Base-by-base conservation (phyloP, 37 sponge, comb jelly and placozoan genomes). In the Mnemiopsis leidyi region DNA sequence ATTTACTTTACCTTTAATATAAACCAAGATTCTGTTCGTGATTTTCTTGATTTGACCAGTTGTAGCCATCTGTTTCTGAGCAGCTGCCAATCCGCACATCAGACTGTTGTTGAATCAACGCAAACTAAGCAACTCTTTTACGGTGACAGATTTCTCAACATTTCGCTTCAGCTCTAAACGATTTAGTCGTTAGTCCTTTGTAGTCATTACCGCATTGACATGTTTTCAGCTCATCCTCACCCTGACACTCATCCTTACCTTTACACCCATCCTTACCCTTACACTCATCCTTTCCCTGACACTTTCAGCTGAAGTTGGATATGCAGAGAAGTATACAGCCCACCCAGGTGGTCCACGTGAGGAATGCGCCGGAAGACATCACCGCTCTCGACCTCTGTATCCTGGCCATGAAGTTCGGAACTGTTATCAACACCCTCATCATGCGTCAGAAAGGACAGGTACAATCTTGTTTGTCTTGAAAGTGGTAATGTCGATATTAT, bases 391-490 rank as follows among this genome's bases (percentile, higher is more conserved):
- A 85, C 30, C 90, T 85, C 26, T 85, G 90, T 39, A 85, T 85
- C 23, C 24, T 85, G 29, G 90, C 90, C 61, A 85, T 85, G 90
- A 85, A 85, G 90, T 85, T 85, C 61, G 90, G 90, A 23, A 85
- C 90, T 40, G 90, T 85, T 26, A 37, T 85, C 61, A 85, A 85
- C 23, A 85, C 90, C 26, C 90, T 85, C 23, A 85, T 85, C 30
- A 85, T 85, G 90, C 40, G 90, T 1, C 90, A 85, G 29, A 85
- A 85, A 28, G 90, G 90, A 85, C 90, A 85, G 90, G 90, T 85
- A 2, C 2, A 25, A n/a, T 5, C 73, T 29, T 3, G 30, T 67
- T 20, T 23, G 73, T 18, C 30, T 71, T 29, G 7, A n/a, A 71
- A 71, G 5, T 23, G 73, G 73, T 3, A 48, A 48, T n/a, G n/a